Conservation (phyloP, 2,113 vertebrate species). For the Zosterops pallidus region DNA sequence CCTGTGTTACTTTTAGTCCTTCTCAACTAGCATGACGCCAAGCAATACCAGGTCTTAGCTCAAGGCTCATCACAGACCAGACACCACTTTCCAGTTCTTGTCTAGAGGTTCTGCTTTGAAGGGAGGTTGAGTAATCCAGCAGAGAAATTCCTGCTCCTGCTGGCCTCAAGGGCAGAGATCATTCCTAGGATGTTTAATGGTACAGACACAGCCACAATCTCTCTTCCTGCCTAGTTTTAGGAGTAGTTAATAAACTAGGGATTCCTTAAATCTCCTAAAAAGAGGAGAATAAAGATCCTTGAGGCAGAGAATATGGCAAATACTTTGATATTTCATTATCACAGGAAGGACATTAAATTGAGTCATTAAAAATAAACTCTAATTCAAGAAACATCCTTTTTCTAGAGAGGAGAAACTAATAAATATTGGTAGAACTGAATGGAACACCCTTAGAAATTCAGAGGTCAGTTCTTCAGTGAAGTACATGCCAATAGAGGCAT, state of each 20-base stretch:
- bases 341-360: neutral
- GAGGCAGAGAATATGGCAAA: neutral
- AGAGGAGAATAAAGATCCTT: neutral
- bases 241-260: neutral
- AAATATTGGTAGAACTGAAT: neutral
- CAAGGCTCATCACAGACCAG: neutral
- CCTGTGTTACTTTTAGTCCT: neutral
- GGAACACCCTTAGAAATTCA: neutral
- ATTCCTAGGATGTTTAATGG: neutral
- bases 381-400: neutral
- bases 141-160: neutral
- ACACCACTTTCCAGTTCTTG: neutral
- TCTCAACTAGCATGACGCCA: neutral
- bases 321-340: neutral
- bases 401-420: neutral
- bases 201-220: neutral
- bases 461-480: neutral
- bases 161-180: neutral
- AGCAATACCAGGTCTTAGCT: neutral
- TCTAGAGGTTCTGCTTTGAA: neutral
- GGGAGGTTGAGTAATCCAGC: neutral
- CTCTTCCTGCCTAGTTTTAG: neutral
- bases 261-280: neutral
- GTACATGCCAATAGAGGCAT: rapidly evolving
- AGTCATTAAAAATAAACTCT: neutral